Conservation (phyloP, 2,113 vertebrate species). For the Prunella himalayana region DNA sequence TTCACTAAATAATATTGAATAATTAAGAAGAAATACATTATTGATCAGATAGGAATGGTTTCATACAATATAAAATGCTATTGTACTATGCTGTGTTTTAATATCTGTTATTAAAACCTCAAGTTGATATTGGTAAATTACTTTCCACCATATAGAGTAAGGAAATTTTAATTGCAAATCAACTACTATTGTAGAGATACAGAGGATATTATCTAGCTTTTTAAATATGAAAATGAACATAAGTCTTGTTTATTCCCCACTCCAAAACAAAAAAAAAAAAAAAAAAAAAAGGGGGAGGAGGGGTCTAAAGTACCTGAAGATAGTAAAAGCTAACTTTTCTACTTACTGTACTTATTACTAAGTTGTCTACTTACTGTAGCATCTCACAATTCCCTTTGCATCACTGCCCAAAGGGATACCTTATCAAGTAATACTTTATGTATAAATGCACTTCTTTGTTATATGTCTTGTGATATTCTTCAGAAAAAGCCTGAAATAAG, state of each 20-base stretch:
- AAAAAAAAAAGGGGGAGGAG: too few relatives aligned
- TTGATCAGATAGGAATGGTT: constrained; percentile 57
- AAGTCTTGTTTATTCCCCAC: background rate
- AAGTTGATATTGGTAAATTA: background rate
- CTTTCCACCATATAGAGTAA: background rate
- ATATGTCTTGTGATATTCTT: background rate
- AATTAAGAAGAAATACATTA: constrained; percentile 74
- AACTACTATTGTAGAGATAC: background rate
- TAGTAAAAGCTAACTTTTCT: background rate
- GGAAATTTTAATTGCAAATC: background rate
- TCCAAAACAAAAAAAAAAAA: background rate
- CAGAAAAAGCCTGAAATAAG: background rate
- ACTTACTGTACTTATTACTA: background rate
- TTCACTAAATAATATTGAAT: constrained; percentile 72
- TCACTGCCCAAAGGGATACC: background rate
- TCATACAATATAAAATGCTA: constrained; percentile 1
- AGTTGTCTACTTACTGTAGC: background rate
- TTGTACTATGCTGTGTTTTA: constrained; percentile 1
- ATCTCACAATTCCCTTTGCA: background rate
- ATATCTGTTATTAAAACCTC: constrained; percentile 17
- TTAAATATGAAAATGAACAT: background rate
- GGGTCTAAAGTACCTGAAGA: background rate
- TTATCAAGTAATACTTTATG: background rate
- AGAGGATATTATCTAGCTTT: background rate
- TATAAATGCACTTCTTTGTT: background rate